Percentiles rank a stretch among this genome's conserved stretches.
Conservation (phyloP, 2,888 invertebrate genomes). For the Agrochola macilenta region DNA sequence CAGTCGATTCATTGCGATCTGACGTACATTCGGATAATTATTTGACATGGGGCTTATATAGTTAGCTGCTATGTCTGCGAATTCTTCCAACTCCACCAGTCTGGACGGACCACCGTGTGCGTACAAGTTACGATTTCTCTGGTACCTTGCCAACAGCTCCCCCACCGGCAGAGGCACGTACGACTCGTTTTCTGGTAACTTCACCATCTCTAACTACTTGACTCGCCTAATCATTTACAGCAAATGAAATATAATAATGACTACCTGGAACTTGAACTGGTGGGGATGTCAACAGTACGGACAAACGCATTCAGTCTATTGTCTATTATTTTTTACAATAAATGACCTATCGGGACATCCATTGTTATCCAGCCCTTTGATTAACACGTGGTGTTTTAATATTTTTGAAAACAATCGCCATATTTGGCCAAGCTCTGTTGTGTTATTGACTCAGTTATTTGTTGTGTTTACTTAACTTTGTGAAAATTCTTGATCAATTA, state of each 20-base stretch:
- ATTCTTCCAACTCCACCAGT: constrained; percentile 64
- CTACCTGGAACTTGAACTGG: constrained; percentile 42
- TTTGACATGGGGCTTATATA: constrained; percentile 44
- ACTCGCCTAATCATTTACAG: constrained; percentile 34
- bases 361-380: constrained; percentile 59
- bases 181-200: constrained; percentile 55
- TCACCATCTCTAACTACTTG: constrained; percentile 59
- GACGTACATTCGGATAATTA: constrained; percentile 41
- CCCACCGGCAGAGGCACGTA: constrained; percentile 22
- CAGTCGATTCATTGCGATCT: constrained; percentile 66
- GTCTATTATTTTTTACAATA: constrained; percentile 61
- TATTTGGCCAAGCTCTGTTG: constrained; percentile 14
- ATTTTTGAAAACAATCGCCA: constrained; percentile 51
- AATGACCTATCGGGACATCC: constrained; percentile 32
- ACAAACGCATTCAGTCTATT: constrained; percentile 54
- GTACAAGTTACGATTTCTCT: constrained; percentile 19
- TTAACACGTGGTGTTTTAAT: constrained; percentile 53
- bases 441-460: constrained; percentile 24
- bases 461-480: constrained; percentile 22
- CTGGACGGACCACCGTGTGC: constrained; percentile 23
- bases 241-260: constrained; percentile 46
- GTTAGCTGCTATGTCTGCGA: constrained; percentile 58
- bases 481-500: constrained; percentile 22
- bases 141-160: constrained; percentile 27
- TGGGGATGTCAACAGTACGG: constrained; percentile 25